Evolutionary conservation across 2,888 invertebrate species (phyloP).

Genomic region (Caenorhabditis sp.): DNA sequence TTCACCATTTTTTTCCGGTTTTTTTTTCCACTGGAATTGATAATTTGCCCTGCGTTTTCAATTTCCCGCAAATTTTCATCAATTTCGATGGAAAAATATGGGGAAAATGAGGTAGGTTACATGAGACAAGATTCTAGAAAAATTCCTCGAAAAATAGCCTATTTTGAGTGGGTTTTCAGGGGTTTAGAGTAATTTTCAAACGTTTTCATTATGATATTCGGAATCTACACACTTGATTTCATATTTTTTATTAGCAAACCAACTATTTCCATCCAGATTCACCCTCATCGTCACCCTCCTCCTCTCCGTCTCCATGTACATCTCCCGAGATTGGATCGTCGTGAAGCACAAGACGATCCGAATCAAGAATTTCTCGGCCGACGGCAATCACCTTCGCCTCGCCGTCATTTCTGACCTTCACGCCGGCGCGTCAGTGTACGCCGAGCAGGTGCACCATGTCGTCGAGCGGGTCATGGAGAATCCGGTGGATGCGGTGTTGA

Average conservation of each 20-base stretch:
- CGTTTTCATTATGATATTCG: too few relatives aligned
- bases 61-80: background rate
- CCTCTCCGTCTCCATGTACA: constrained; percentile 65
- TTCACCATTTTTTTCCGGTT: too few relatives aligned
- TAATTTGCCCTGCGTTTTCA: too few relatives aligned
- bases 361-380: constrained; percentile 65
- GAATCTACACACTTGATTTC: too few relatives aligned
- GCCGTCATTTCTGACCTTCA: constrained; percentile 78
- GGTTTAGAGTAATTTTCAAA: too few relatives aligned
- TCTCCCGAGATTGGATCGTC: constrained; percentile 69
- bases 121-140: too few relatives aligned
- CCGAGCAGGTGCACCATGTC: constrained; percentile 61
- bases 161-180: too few relatives aligned
- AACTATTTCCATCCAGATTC: constrained; percentile 39
- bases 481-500: constrained; percentile 83
- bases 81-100: too few relatives aligned
- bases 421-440: constrained; percentile 76
- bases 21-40: too few relatives aligned
- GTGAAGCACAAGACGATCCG: constrained; percentile 68
- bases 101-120: too few relatives aligned
- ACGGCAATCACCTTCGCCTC: constrained; percentile 54
- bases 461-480: constrained; percentile 72
- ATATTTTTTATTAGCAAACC: too few relatives aligned
- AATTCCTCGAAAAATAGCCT: too few relatives aligned
- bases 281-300: constrained; percentile 60